A percentile compares a stretch with the other conserved stretches of the same genome.
These are phyloP conservation scores for Brachypteracias leptosomus DNA, from an alignment of 2,113 vertebrate species.

Conservation along the genomic window DNA sequence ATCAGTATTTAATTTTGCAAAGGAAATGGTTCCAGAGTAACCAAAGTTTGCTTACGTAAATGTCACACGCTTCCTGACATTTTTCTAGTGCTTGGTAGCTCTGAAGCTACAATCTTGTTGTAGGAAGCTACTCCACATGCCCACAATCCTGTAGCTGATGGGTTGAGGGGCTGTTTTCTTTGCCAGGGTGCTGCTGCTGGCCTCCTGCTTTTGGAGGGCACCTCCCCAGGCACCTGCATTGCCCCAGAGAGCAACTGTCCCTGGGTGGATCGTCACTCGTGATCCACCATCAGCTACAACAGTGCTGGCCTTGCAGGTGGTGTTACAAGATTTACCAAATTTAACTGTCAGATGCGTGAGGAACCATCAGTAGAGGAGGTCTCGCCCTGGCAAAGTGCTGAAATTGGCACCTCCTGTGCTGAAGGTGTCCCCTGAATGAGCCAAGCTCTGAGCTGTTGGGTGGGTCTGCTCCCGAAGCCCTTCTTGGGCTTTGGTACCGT, in stretches of 20 bases:
- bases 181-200: not conserved
- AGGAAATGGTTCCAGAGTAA: not conserved
- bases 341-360: not conserved
- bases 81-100: not conserved
- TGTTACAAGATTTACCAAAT: not conserved
- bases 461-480: not conserved
- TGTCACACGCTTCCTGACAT: not conserved
- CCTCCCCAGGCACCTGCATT: too few relatives aligned
- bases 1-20: conserved; percentile 14
- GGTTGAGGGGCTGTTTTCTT: not conserved
- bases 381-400: too few relatives aligned
- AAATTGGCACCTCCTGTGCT: rapidly evolving
- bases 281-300: not conserved
- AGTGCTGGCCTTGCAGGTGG: not conserved
- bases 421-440: not conserved
- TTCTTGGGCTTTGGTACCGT: not conserved
- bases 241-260: not conserved
- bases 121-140: not conserved
- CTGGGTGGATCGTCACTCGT: not conserved
- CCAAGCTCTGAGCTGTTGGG: not conserved
- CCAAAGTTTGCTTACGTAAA: not conserved
- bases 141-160: too few relatives aligned
- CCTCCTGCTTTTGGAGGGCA: not conserved
- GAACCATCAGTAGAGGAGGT: not conserved
- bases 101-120: not conserved